A percentile compares a stretch with the other conserved stretches of the same genome.
Evolutionary conservation across 2,113 vertebrate species (phyloP).

Genomic region (Apus apus): DNA sequence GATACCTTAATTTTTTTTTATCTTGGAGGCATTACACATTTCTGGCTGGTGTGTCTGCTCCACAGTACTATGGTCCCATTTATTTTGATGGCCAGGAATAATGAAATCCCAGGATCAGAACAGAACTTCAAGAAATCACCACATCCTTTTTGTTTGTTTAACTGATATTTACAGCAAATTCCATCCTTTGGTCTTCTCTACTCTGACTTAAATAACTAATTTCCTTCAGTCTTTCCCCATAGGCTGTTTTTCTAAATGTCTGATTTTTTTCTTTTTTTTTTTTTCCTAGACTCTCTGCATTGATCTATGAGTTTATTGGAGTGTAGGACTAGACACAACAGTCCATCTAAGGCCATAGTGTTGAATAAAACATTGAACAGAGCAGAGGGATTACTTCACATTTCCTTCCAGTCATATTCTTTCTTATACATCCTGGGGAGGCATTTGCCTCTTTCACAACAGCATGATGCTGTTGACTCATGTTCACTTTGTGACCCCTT

Average conservation of each 20-base stretch:
- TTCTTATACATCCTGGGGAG: constrained; percentile 40
- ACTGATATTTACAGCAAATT: not conserved
- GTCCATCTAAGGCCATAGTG: not conserved
- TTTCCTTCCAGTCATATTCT: constrained; percentile 35
- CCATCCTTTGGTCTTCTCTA: not conserved
- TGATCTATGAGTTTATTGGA: constrained; percentile 28
- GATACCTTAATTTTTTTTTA: not conserved
- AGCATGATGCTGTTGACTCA: constrained; percentile 15
- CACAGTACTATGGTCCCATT: not conserved
- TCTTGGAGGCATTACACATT: not conserved
- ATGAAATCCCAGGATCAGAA: not conserved
- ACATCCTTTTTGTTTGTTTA: constrained; percentile 8
- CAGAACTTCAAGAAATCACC: not conserved
- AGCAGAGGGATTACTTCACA: constrained; percentile 26
- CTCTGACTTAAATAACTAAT: not conserved
- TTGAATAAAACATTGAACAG: constrained; percentile 23
- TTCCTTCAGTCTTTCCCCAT: constrained; percentile 26
- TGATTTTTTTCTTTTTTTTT: not conserved
- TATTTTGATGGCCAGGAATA: not conserved
- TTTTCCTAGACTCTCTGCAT: not conserved
- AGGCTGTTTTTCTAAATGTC: not conserved
- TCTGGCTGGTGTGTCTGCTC: not conserved
- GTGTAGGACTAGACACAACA: constrained; percentile 17
- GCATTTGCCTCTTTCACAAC: not conserved
- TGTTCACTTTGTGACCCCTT: not conserved